Base-by-base conservation (phyloP, 2,797 vertebrate species). In the Syngnathus rostellatus region DNA sequence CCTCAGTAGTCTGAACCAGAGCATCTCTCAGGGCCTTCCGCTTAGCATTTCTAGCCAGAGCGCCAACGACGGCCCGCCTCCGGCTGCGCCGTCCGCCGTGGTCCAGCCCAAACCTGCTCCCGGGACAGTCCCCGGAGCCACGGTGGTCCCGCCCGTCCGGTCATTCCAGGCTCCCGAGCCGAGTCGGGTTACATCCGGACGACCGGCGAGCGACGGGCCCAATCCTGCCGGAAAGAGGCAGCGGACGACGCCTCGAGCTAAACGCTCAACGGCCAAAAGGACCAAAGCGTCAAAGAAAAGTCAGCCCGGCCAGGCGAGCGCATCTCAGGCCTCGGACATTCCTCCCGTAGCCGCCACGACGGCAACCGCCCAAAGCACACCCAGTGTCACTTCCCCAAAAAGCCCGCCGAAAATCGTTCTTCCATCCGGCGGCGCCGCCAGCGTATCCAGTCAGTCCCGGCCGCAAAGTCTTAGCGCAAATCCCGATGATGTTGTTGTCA, bases 1-100 rank as follows among this genome's bases (percentile, higher is more conserved):
- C 78, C 93, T 99, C 79, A 95, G 94, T 79, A 96, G 89, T 88
- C 94, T 99, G 77, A 99, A 95, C 88, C 95, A 98, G 89, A 98
- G 94, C 86, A 98, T 98, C 82, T 95, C 95, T 0, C 94, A 98
- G 72, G 94, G 89, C 65, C 75, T 89, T 65, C 79, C 87, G 12
- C 74, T 85, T 3, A 64, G 74, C 37, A 81, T 95, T 77, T 92
- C 94, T 60, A 92, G 89, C 58, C 94, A 95, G 79, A 62, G 41
- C 60, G 94, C 88, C 55, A 58, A 58, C 55, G 95, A 88, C 78
- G 93, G 89, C 57, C 93, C 92, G 14, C 66, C 91, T 76, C 87
- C 89, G 57, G 69, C 88, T 70, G 77, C 83, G 78, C 85, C 91
- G 53, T 81, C 92, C 66, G 76, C 89, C 66, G 81, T 86, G 9